phyloP scores from a whole-genome alignment of 2,797 vertebrate genomes.

The Anolis apletophallus region DNA sequence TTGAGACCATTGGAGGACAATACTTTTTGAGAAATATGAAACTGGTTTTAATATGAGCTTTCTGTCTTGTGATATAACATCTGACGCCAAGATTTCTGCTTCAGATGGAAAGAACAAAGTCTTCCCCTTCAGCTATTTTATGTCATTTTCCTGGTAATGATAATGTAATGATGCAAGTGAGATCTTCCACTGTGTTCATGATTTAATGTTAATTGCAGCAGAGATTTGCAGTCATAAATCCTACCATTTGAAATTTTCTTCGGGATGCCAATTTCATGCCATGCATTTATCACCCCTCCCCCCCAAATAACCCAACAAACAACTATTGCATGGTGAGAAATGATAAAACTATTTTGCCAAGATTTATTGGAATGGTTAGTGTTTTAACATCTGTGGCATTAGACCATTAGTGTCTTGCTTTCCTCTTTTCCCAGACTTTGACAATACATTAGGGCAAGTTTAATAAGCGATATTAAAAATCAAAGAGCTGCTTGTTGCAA shows the following conservation, averaged over 20 bases:
- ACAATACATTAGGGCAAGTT: slow-evolving; percentile 44
- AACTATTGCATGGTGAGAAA: slow-evolving; percentile 50
- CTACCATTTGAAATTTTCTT: slow-evolving; percentile 58
- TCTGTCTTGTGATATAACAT: slow-evolving; percentile 12
- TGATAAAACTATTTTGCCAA: slow-evolving; percentile 67
- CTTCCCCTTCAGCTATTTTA: background rate
- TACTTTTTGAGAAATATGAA: slow-evolving; percentile 48
- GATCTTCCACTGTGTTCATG: slow-evolving; percentile 55
- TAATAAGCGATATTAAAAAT: slow-evolving; percentile 60
- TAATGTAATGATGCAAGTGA: slow-evolving; percentile 29
- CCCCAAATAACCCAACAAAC: slow-evolving; percentile 37
- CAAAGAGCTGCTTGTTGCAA: slow-evolving; percentile 15
- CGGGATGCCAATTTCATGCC: slow-evolving; percentile 58
- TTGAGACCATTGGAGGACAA: too few relatives aligned
- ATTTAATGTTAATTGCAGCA: slow-evolving; percentile 67
- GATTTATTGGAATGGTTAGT: slow-evolving; percentile 56
- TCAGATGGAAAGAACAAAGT: slow-evolving; percentile 14
- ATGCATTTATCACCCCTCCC: slow-evolving; percentile 51
- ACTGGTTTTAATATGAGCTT: slow-evolving; percentile 45
- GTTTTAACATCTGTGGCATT: slow-evolving; percentile 51
- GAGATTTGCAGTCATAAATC: slow-evolving; percentile 65
- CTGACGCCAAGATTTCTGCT: background rate
- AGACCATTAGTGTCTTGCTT: slow-evolving; percentile 49
- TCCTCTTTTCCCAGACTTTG: slow-evolving; percentile 39
- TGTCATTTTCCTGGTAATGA: background rate